Conservation (phyloP, 2,888 invertebrate genomes). For the Stegana nigrithorax region DNA sequence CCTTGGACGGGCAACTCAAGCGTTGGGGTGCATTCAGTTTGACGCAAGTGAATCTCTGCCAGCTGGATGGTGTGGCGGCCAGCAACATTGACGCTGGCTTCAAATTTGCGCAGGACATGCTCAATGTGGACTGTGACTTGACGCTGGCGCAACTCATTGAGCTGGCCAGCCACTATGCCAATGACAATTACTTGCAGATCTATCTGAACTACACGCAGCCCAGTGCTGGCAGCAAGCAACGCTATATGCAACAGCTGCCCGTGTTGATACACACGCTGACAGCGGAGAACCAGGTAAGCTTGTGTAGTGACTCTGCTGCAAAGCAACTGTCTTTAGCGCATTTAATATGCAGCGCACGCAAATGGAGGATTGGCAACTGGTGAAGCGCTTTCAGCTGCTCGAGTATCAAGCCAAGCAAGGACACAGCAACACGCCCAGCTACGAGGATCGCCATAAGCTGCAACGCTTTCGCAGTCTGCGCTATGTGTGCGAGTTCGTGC, state of each 20-base stretch:
- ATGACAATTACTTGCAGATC: constrained; percentile 57
- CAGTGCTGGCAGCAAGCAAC: constrained; percentile 25
- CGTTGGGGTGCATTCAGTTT: constrained; percentile 56
- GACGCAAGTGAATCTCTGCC: constrained; percentile 58
- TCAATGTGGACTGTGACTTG: constrained; percentile 51
- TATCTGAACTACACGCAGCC: constrained; percentile 63
- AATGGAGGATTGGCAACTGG: constrained; percentile 74
- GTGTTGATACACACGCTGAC: constrained; percentile 61
- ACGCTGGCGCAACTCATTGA: constrained; percentile 63
- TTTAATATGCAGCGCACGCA: constrained; percentile 67
- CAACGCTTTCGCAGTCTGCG: constrained; percentile 56
- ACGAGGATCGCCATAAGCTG: constrained; percentile 57
- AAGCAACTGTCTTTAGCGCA: neutral
- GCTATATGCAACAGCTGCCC: constrained; percentile 59
- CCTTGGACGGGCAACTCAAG: constrained; percentile 51
- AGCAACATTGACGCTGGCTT: constrained; percentile 22
- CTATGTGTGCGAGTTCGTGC: constrained; percentile 54
- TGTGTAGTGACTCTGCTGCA: neutral
- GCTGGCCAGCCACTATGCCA: constrained; percentile 43
- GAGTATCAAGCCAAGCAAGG: constrained; percentile 68
- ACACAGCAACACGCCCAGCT: constrained; percentile 44
- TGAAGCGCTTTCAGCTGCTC: constrained; percentile 77
- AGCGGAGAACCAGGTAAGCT: constrained; percentile 59
- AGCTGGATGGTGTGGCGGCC: constrained; percentile 29
- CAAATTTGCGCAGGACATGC: constrained; percentile 32